A percentile compares a stretch with the other conserved stretches of the same genome.
Conservation (phyloP, 2,113 vertebrate species). For the Mormyrus iriodes region DNA sequence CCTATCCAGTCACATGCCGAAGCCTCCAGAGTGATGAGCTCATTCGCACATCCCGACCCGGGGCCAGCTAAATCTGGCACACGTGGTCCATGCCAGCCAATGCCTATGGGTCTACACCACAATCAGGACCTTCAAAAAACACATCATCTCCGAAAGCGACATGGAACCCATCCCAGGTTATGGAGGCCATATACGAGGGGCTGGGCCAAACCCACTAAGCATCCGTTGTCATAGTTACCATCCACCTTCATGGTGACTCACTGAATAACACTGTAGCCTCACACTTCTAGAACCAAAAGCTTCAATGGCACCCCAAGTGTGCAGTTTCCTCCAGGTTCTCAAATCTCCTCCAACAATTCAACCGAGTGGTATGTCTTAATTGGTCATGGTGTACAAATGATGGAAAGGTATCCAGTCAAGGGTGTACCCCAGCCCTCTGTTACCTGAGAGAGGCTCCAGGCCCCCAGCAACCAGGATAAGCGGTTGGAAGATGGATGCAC, state of each 20-base stretch:
- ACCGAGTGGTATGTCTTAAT: neutral
- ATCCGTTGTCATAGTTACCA: neutral
- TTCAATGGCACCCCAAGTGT: neutral
- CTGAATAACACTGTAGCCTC: neutral
- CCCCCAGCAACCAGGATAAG: neutral
- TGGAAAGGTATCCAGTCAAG: neutral
- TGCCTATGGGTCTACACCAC: neutral
- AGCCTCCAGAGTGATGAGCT: constrained; percentile 7
- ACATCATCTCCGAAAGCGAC: neutral
- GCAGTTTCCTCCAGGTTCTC: neutral
- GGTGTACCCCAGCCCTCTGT: neutral
- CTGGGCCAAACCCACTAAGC: neutral
- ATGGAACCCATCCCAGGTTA: neutral
- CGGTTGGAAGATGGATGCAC: neutral
- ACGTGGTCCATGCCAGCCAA: neutral
- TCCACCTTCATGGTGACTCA: neutral
- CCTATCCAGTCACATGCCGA: neutral
- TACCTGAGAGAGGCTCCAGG: neutral
- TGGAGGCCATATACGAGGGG: neutral
- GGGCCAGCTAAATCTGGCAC: neutral
- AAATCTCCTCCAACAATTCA: neutral
- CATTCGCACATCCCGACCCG: neutral
- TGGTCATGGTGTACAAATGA: neutral
- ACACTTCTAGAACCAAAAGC: neutral
- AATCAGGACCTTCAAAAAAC: neutral